Conservation (phyloP, 2,888 invertebrate species). For the Griposia aprilina region DNA sequence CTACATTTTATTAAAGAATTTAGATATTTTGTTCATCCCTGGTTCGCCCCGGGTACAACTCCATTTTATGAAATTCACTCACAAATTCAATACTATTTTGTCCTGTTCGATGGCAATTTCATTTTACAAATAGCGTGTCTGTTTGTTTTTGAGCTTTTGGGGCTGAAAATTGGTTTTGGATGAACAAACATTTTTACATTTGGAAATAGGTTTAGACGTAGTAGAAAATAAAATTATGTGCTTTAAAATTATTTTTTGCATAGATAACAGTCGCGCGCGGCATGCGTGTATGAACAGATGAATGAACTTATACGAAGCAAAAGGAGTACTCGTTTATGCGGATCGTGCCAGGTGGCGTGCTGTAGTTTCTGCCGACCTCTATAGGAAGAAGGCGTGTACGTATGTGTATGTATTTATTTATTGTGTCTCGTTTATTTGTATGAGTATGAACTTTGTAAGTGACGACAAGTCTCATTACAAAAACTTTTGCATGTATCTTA, state of each 20-base stretch:
- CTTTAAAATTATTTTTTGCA: background rate
- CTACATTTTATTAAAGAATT: constrained; percentile 11
- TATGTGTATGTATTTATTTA: background rate
- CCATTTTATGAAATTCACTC: constrained; percentile 25
- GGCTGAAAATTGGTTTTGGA: constrained; percentile 17
- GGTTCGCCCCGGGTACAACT: background rate
- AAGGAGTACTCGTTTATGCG: no score
- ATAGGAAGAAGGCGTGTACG: no score
- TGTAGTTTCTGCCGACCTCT: no score
- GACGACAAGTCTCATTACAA: background rate
- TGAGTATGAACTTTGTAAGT: background rate
- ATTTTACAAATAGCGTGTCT: constrained; percentile 31
- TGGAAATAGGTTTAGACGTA: background rate
- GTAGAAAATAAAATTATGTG: background rate
- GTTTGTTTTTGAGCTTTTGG: constrained; percentile 31
- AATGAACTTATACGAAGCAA: no score
- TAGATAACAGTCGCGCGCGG: background rate
- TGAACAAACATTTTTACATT: constrained; percentile 17
- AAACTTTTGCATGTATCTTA: background rate
- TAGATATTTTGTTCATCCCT: background rate
- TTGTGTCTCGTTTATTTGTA: background rate
- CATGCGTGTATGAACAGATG: no score
- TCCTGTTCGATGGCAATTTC: constrained; percentile 34
- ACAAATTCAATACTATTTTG: constrained; percentile 45
- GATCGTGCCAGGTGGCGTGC: no score